These are phyloP conservation scores for Bathynomus jamesi DNA, from an alignment of 1,140 invertebrate genomes.

Conservation along the genomic window DNA sequence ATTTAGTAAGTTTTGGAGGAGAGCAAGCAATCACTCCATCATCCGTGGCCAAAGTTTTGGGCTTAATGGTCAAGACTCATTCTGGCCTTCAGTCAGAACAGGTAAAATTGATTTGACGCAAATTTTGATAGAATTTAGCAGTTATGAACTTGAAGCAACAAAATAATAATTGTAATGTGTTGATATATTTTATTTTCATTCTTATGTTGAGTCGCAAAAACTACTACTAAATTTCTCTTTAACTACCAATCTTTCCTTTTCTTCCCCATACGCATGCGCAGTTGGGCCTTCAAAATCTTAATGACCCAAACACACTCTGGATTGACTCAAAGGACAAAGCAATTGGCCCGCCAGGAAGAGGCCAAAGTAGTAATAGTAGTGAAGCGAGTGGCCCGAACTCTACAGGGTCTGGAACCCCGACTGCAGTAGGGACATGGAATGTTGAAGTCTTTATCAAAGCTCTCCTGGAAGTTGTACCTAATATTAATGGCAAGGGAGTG, in stretches of 20 bases:
- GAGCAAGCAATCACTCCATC: constrained; percentile 72
- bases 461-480: constrained; percentile 76
- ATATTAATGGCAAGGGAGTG: constrained; percentile 85
- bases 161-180: neutral
- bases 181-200: too few species aligned
- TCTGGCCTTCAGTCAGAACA: constrained; percentile 50
- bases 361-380: neutral
- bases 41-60: constrained; percentile 71
- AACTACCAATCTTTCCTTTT: too few species aligned
- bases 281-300: constrained; percentile 52
- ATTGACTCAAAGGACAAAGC: constrained; percentile 42
- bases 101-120: neutral
- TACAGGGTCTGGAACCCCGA: constrained; percentile 6
- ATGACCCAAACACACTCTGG: constrained; percentile 39
- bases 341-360: constrained; percentile 44
- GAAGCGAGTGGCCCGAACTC: constrained; percentile 5
- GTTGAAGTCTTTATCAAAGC: constrained; percentile 84
- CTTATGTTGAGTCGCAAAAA: too few species aligned
- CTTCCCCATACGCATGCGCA: too few species aligned
- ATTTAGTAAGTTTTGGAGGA: constrained; percentile 60
- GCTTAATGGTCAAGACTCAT: constrained; percentile 77
- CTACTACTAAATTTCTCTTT: too few species aligned
- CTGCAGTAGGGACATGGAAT: constrained; percentile 64
- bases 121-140: constrained; percentile 41
- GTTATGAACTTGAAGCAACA: constrained; percentile 42